phyloP scores from a whole-genome alignment of 1,140 invertebrate species.

The Magallana ariakensis region DNA sequence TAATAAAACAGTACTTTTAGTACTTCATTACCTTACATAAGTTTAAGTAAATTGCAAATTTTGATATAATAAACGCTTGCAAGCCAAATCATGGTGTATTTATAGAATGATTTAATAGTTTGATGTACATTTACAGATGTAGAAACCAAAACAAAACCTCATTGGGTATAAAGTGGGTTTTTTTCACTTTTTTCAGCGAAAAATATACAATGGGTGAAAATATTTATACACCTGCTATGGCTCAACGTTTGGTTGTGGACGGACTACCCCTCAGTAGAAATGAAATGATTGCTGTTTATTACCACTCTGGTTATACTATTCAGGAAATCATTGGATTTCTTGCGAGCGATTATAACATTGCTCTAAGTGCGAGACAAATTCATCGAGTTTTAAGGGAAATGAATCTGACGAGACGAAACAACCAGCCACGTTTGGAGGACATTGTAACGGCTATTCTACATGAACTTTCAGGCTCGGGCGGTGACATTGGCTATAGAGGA shows the following conservation, averaged over 20 bases:
- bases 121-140: too few species aligned
- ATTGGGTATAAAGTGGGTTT: not conserved
- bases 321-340: slow-evolving; percentile 35
- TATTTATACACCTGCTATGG: too few species aligned
- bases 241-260: too few species aligned
- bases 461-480: not conserved
- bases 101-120: too few species aligned
- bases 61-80: not conserved
- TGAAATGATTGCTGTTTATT: not conserved
- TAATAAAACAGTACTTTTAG: not conserved
- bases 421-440: slow-evolving; percentile 30
- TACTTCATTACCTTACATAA: not conserved
- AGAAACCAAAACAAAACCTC: too few species aligned
- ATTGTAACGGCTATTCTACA: slow-evolving; percentile 31
- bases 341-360: not conserved
- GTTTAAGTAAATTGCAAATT: not conserved
- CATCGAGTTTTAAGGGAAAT: not conserved
- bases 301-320: slow-evolving; percentile 10
- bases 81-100: too few species aligned
- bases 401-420: slow-evolving; percentile 8
- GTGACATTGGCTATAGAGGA: slow-evolving; percentile 38
- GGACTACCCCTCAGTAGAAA: too few species aligned
- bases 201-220: not conserved
- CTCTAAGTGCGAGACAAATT: not conserved
- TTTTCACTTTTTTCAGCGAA: not conserved